Evolutionary conservation across 2,113 vertebrate genomes (phyloP), one percentile per base, ranked within the genome.

Genomic region (Gymnobelideus leadbeateri): DNA sequence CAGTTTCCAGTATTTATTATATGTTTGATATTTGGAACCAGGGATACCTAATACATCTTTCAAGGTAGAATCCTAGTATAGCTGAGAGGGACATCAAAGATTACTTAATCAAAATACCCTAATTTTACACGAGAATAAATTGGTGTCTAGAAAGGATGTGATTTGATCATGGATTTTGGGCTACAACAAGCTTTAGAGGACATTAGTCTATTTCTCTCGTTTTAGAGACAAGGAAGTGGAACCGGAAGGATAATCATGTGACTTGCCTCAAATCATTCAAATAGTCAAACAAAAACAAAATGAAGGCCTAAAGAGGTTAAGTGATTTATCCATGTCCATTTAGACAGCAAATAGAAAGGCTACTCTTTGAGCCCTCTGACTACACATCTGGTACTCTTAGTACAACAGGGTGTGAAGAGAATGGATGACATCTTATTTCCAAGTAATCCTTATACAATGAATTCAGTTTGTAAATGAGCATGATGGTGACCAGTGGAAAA

Each of bases 321-420:
- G 12, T 55, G 25, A 68, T 68, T 68, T 68, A 28, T 28, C 31
- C 57, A 68, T 37, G 57, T 28, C 25, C 57, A 68, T 68, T 11
- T 31, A 3, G 26, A 24, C 54, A 55, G 54, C 54, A 55, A 55
- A 8, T 6, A 26, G 54, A 24, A 55, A 21, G 26, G 54, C 25
- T 26, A 26, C 54, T 26, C 6, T 55, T 61, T 61, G 55, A 61
- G 31, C 26, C 55, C 55, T 61, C 28, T 61, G 9, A 61, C 9
- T 61, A 8, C 26, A 31, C 8, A 61, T 10, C 26, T 26, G 54
- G 8, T 61, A 61, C 9, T 31, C 55, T 61, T 28, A 3, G 1
- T 61, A 31, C 23, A 61, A 23, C 26, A 89, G 94, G n/a, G 47
- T 55, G 95, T n/a, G 24, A 94, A 55, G 93, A 91, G n/a, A 92